Evolutionary conservation across 2,113 vertebrate species (phyloP).

Genomic region (Lonchura striata): DNA sequence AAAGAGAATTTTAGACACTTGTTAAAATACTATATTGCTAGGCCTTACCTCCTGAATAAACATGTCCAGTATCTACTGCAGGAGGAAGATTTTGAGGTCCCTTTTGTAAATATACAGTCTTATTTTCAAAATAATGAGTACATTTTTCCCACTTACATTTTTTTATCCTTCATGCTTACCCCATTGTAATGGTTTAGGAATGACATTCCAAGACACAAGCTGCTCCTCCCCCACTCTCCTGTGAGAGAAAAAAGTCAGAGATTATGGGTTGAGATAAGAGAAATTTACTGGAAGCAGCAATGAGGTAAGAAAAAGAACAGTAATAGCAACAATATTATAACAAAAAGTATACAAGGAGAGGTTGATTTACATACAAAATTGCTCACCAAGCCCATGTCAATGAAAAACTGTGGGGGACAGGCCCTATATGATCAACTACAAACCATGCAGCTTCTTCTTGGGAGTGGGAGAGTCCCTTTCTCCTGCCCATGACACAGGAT

Average conservation of each 20-base stretch:
- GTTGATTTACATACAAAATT: neutral
- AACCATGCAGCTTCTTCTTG: neutral
- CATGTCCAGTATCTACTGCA: neutral
- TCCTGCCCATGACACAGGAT: neutral
- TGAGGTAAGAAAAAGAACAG: neutral
- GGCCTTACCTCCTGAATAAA: neutral
- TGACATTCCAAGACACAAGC: neutral
- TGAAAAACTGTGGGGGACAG: neutral
- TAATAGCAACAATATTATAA: neutral
- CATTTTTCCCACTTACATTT: accelerated
- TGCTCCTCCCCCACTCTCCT: neutral
- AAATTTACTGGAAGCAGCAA: neutral
- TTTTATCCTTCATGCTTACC: neutral
- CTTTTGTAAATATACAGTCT: neutral
- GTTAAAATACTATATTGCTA: neutral
- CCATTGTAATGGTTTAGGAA: neutral
- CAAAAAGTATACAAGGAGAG: neutral
- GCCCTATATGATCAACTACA: neutral
- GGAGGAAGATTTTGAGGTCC: neutral
- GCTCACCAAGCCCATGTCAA: neutral
- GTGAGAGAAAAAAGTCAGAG: neutral
- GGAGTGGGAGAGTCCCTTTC: neutral
- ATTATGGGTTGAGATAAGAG: neutral
- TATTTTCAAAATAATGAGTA: neutral
- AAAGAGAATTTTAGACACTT: neutral